Percentiles rank a stretch among this genome's conserved stretches.
phyloP scores from a whole-genome alignment of 2,113 vertebrate genomes.

The Thinocorus orbignyianus region DNA sequence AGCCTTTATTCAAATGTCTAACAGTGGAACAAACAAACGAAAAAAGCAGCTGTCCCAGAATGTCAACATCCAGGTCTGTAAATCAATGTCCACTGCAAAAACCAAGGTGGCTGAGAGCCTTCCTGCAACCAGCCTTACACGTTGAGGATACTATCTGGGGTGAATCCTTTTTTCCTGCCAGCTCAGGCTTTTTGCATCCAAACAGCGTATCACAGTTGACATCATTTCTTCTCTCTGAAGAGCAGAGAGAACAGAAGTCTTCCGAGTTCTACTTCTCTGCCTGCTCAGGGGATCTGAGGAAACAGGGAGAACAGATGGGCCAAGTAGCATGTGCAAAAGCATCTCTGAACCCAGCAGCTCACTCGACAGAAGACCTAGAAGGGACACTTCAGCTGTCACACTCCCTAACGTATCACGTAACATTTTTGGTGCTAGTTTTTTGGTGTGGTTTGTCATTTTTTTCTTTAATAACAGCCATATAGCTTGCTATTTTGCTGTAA shows the following conservation, averaged over 20 bases:
- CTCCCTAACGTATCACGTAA: not conserved
- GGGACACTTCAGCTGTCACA: not conserved
- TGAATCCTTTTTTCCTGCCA: not conserved
- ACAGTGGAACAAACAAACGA: not conserved
- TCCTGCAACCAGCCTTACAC: not conserved
- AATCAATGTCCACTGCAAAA: not conserved
- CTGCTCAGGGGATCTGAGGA: slow-evolving; percentile 2
- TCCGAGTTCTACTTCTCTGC: not conserved
- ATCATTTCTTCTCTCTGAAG: not conserved
- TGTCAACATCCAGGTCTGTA: not conserved
- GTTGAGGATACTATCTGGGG: not conserved
- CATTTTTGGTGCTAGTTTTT: not conserved
- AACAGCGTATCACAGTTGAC: not conserved
- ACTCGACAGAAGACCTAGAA: not conserved
- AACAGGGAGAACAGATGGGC: not conserved
- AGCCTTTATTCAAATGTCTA: not conserved
- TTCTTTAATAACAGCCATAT: not conserved
- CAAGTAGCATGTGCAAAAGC: not conserved
- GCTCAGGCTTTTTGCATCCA: not conserved
- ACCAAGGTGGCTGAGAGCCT: not conserved
- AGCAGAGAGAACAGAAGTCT: not conserved
- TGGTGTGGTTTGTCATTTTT: not conserved
- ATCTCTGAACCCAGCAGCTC: not conserved
- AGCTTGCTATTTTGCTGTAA: too few species aligned
- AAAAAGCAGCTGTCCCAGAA: not conserved